Percentiles rank a stretch among this genome's conserved stretches.
Conservation (phyloP, 1,140 invertebrate species). For the Kradibia gibbosae region DNA sequence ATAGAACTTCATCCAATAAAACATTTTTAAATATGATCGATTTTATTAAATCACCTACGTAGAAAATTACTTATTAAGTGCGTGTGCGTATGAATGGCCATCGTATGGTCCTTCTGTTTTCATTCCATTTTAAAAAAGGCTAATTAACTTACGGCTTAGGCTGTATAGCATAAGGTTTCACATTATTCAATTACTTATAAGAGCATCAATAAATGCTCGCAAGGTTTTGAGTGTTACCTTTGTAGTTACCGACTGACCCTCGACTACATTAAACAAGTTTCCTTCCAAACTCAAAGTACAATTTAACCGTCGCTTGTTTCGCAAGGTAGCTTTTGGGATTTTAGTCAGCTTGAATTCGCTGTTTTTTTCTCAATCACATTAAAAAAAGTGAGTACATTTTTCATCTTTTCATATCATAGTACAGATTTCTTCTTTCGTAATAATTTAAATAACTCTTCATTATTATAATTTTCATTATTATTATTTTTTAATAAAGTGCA, state of each 20-base stretch:
- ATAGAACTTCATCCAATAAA: constrained; percentile 27
- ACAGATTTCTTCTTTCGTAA: neutral
- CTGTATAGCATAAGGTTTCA: constrained; percentile 61
- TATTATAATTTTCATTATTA: no score
- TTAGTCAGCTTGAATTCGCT: constrained; percentile 16
- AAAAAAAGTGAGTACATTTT: constrained; percentile 36
- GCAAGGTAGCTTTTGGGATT: neutral
- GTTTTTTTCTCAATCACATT: constrained; percentile 15
- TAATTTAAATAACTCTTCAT: neutral
- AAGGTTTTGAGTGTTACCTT: constrained; percentile 52
- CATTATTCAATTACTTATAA: constrained; percentile 68
- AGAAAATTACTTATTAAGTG: constrained; percentile 15
- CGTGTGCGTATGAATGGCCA: constrained; percentile 22
- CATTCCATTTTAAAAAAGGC: constrained; percentile 61
- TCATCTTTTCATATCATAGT: constrained; percentile 4
- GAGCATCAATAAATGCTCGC: constrained; percentile 64
- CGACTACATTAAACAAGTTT: constrained; percentile 29
- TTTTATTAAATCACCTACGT: constrained; percentile 29
- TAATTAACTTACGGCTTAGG: constrained; percentile 65
- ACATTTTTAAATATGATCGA: neutral
- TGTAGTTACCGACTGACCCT: constrained; percentile 61
- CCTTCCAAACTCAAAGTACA: constrained; percentile 5
- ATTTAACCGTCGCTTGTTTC: neutral
- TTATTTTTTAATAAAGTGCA: no score
- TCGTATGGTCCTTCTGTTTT: constrained; percentile 46